Percentiles rank a stretch among this genome's conserved stretches.
phyloP scores from a whole-genome alignment of 2,113 vertebrate genomes.

The Larimichthys polyactis region DNA sequence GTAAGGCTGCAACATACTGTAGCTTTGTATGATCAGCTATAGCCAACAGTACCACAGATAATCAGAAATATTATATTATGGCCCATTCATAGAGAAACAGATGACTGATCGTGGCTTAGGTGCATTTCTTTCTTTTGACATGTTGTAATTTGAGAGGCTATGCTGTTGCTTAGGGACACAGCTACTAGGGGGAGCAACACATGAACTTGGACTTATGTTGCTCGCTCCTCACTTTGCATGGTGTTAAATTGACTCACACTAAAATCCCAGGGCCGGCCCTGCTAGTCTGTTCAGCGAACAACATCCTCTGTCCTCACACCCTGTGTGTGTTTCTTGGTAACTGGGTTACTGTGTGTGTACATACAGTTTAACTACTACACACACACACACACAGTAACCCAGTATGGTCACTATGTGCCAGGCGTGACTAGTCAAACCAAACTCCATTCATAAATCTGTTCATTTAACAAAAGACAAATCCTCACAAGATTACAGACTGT shows the following conservation, averaged over 20 bases:
- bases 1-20: neutral
- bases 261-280: too few relatives aligned
- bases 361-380: too few relatives aligned
- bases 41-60: neutral
- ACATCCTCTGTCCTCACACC: too few relatives aligned
- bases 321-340: neutral
- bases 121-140: neutral
- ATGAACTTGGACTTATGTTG: too few relatives aligned
- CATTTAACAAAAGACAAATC: neutral
- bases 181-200: too few relatives aligned
- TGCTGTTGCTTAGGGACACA: too few relatives aligned
- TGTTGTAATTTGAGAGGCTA: neutral
- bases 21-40: neutral
- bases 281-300: too few relatives aligned
- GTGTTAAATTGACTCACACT: too few relatives aligned
- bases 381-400: too few relatives aligned
- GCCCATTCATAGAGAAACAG: neutral
- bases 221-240: too few relatives aligned
- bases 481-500: neutral
- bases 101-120: neutral
- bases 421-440: neutral
- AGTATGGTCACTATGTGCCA: neutral
- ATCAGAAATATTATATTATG: neutral
- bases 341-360: too few relatives aligned
- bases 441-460: slow-evolving; percentile 5